phyloP scores from a whole-genome alignment of 2,113 vertebrate species.

The Hippocampus zosterae region DNA sequence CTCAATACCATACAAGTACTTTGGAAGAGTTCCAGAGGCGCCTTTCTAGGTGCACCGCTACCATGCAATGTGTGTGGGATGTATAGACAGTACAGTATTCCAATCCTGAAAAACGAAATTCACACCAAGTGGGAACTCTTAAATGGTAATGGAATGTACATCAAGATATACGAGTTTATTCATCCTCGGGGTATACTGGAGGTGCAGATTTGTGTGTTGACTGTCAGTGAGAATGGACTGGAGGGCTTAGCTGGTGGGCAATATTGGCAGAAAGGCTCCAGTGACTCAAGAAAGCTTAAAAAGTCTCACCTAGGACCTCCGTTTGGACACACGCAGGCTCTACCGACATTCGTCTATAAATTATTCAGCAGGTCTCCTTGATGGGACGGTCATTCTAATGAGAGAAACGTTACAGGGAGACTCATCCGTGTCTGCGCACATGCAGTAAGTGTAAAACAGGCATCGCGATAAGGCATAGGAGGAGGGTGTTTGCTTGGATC shows the following conservation, averaged over 20 bases:
- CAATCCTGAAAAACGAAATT: neutral
- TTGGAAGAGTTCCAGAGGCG: neutral
- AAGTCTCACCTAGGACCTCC: slow-evolving; percentile 45
- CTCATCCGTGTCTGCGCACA: slow-evolving; percentile 29
- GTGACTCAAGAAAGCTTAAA: slow-evolving; percentile 46
- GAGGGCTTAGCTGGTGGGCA: slow-evolving; percentile 37
- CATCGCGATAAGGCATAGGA: slow-evolving; percentile 29
- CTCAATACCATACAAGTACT: neutral
- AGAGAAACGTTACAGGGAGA: slow-evolving; percentile 49
- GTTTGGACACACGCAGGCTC: slow-evolving; percentile 27
- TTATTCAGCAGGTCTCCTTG: slow-evolving; percentile 55
- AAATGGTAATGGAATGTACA: neutral
- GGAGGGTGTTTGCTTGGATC: slow-evolving; percentile 7
- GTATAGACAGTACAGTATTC: neutral
- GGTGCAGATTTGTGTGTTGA: neutral
- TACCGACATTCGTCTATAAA: slow-evolving; percentile 46
- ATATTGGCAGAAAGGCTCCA: slow-evolving; percentile 44
- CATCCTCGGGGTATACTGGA: neutral
- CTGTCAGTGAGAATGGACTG: slow-evolving; percentile 32
- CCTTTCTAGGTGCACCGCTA: neutral
- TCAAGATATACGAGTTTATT: slow-evolving; percentile 1
- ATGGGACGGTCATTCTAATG: slow-evolving; percentile 51
- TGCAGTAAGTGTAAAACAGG: slow-evolving; percentile 43
- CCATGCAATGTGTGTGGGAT: neutral
- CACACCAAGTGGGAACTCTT: neutral